Base-by-base conservation (phyloP, 2,113 vertebrate species). In the Oostethus manadensis region DNA sequence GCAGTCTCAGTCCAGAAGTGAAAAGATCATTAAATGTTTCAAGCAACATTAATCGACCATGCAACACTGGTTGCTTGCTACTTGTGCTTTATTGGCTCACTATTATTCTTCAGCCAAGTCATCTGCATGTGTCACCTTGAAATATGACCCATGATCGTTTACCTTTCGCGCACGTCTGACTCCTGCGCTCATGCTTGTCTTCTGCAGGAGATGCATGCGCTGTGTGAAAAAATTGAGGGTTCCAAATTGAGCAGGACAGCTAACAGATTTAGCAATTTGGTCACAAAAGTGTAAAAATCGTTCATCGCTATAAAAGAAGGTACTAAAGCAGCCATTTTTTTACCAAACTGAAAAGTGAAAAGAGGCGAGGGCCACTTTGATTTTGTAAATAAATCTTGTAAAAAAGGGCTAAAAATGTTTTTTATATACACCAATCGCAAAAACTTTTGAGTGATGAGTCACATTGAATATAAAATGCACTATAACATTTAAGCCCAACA, bases 101-200 rank as follows among this genome's bases (percentile, higher is more conserved):
- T 6, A 16, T 45, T 26, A 26, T 45, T 17, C 44, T 45, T 45
- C 21, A 29, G 7, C 26, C 13, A 8, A 29, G 23, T 26, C 13
- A 1, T 51, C 13, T 10, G 50, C 22, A 8, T n/a, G 11, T 33
- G 29, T 29, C 8, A 4, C 15, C 14, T 43, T 70, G 23, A 66
- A 72, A 71, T 42, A 44, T 8, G 40, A 70, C 44, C 47, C 17
- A 10, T 42, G 22, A 60, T 64, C 70, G 58, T 74, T 70, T 68
- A 17, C 48, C 50, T 67, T 18, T 10, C 13, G 16, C 51, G 29
- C 2, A 33, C 29, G 21, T 54, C 29, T 11, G 10, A 62, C 47
- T 45, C 22, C 29, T 51, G 42, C 20, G 10, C 17, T 18, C n/a
- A 48, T 73, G 15, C 5, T 6, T 16, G 10, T 38, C 51, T 21